Conservation (phyloP, 2,113 vertebrate species). For the Leptodactylus fuscus region DNA sequence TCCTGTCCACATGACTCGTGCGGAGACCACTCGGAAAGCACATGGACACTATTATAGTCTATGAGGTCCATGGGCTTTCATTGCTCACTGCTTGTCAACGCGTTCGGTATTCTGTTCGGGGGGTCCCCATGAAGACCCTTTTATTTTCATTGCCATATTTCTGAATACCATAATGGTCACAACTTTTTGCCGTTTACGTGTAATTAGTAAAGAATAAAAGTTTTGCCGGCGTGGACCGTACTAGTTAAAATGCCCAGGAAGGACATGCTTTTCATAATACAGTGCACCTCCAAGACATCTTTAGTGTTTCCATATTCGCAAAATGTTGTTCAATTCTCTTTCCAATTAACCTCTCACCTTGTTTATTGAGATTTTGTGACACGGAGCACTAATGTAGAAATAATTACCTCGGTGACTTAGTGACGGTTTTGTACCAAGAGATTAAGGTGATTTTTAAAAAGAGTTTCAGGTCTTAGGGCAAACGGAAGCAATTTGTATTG, state of each 20-base stretch:
- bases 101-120: no score
- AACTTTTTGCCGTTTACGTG: background rate
- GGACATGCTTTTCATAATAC: constrained; percentile 32
- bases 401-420: constrained; percentile 57
- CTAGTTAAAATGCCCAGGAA: constrained; percentile 15
- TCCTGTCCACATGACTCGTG: no score
- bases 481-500: constrained; percentile 50
- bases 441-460: constrained; percentile 58
- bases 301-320: constrained; percentile 34
- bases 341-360: constrained; percentile 57
- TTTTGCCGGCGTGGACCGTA: background rate
- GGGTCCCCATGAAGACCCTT: no score
- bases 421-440: constrained; percentile 53
- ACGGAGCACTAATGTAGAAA: constrained; percentile 57
- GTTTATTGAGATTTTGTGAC: constrained; percentile 57
- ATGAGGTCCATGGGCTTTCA: no score
- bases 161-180: background rate
- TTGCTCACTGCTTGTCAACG: no score
- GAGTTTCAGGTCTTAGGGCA: constrained; percentile 41
- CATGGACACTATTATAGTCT: no score
- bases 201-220: constrained; percentile 2
- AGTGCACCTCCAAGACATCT: constrained; percentile 27
- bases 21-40: no score
- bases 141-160: no score
- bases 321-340: constrained; percentile 56